Conservation (phyloP, 2,888 invertebrate genomes). For the Chalcosyrphus nemorum region DNA sequence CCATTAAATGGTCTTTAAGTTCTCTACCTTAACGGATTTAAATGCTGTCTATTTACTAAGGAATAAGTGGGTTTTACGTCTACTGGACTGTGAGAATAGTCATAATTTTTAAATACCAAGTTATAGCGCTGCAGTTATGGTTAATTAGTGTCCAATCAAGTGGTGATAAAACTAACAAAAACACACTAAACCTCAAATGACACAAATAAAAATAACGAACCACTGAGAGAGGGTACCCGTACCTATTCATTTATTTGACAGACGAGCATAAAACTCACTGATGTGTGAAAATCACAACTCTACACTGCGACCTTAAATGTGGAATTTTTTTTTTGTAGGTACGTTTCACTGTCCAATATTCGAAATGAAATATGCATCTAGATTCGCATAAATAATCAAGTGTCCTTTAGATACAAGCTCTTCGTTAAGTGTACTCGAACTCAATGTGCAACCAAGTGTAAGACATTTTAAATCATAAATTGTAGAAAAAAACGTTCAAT, state of each 20-base stretch:
- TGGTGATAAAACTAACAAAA: slow-evolving; percentile 70
- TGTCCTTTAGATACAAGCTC: slow-evolving; percentile 34
- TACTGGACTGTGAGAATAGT: neutral
- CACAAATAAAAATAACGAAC: slow-evolving; percentile 21
- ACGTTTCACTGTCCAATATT: neutral
- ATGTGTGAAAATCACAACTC: slow-evolving; percentile 64
- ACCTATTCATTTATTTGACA: slow-evolving; percentile 34
- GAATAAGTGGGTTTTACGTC: too few species aligned
- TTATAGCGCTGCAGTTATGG: slow-evolving; percentile 61
- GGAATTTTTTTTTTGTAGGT: neutral
- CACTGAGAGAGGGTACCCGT: neutral
- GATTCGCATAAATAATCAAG: slow-evolving; percentile 13
- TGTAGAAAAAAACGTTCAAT: slow-evolving; percentile 20
- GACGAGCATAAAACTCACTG: slow-evolving; percentile 43
- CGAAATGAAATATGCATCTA: too few species aligned
- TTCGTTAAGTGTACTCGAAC: slow-evolving; percentile 6
- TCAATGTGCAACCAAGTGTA: slow-evolving; percentile 58
- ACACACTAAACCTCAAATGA: slow-evolving; percentile 54
- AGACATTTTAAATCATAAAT: slow-evolving; percentile 52
- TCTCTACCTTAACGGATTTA: too few species aligned
- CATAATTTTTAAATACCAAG: slow-evolving; percentile 15
- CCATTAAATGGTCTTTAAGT: too few species aligned
- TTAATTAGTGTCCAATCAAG: slow-evolving; percentile 70
- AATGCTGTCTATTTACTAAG: too few species aligned
- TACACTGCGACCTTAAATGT: slow-evolving; percentile 29